Evolutionary conservation across 2,113 vertebrate genomes (phyloP), one percentile per base, ranked within the genome.

Genomic region (Cryptomyrus ogoouensis): DNA sequence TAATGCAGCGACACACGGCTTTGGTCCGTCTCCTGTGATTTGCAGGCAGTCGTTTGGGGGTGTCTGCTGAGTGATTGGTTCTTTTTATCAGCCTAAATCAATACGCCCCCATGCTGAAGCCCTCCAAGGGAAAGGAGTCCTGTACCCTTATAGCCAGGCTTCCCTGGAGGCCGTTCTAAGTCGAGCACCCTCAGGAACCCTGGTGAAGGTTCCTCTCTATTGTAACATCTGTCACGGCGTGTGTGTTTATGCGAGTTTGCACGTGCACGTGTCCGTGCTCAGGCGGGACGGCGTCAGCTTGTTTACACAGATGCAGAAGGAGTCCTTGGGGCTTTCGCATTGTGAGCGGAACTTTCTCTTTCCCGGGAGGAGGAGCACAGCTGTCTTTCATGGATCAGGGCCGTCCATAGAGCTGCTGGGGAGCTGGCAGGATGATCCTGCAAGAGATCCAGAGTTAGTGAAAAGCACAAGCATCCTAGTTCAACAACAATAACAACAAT

Each of bases 301-400:
- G 88, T 89, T 89, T 89, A 88, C 58, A 88, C 88, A 74, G 88
- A 89, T 77, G 44, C 42, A 21, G 12, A 19, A 2, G 47, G n/a
- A 44, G 44, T 17, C 66, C 44, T 24, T 24, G 42, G 3, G 66
- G 66, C 49, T 77, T 77, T 35, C n/a, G n/a, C 46, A 52, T 39
- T 39, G 12, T 35, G 62, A 31, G 31, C 9, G 15, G n/a, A 24
- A 21, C 53, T n/a, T 12, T 74, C 6, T 50, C 46, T 80, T 35
- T 74, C 47, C 66, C 46, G 6, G 19, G 44, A 66, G 47, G 58
- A 88, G 46, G 88, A 50, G 31, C 46, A 50, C 44, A 86, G 47
- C 24, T 50, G 4, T 21, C 44, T 24, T 46, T n/a, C 83, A 21
- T 12, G 39, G 46, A 47, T n/a, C 27, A 31, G n/a, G 9, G 62